These are phyloP conservation scores for Nomada ferruginata DNA, from an alignment of 2,888 invertebrate genomes.

Conservation along the genomic window DNA sequence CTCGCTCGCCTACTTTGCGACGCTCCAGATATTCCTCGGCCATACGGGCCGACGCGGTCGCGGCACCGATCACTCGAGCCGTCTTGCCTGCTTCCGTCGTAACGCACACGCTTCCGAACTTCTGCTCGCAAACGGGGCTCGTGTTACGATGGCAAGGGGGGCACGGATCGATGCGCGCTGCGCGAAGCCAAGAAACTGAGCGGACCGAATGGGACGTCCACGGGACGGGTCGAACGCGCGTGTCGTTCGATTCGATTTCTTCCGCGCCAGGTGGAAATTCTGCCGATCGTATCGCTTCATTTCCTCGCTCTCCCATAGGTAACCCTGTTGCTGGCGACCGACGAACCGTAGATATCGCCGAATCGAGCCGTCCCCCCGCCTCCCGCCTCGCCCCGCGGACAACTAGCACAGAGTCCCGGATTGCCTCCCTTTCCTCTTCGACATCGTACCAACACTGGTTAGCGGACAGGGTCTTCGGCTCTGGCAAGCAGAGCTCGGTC, in stretches of 20 bases:
- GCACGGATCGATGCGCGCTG: constrained; percentile 19
- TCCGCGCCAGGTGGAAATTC: constrained; percentile 74
- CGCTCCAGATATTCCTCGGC: constrained; percentile 51
- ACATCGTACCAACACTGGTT: constrained; percentile 64
- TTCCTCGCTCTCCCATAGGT: constrained; percentile 77
- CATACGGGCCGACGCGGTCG: constrained; percentile 45
- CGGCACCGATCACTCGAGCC: constrained; percentile 7
- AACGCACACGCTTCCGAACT: constrained; percentile 45
- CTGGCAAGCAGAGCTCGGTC: constrained; percentile 81
- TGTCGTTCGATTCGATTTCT: constrained; percentile 43
- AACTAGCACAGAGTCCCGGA: constrained; percentile 57
- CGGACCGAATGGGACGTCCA: neutral
- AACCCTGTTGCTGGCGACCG: constrained; percentile 61
- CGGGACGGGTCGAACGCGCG: constrained; percentile 38
- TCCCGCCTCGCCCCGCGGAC: constrained; percentile 26
- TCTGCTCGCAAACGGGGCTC: constrained; percentile 40
- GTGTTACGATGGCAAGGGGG: constrained; percentile 7
- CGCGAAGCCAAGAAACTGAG: neutral
- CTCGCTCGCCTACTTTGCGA: constrained; percentile 39
- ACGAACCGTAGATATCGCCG: constrained; percentile 63
- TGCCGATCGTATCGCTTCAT: constrained; percentile 82
- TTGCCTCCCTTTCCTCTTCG: constrained; percentile 66
- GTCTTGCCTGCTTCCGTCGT: constrained; percentile 25
- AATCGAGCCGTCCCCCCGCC: constrained; percentile 21
- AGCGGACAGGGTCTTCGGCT: constrained; percentile 74